These are phyloP conservation scores for Volucella bombylans DNA, from an alignment of 2,888 invertebrate genomes.

Conservation along the genomic window DNA sequence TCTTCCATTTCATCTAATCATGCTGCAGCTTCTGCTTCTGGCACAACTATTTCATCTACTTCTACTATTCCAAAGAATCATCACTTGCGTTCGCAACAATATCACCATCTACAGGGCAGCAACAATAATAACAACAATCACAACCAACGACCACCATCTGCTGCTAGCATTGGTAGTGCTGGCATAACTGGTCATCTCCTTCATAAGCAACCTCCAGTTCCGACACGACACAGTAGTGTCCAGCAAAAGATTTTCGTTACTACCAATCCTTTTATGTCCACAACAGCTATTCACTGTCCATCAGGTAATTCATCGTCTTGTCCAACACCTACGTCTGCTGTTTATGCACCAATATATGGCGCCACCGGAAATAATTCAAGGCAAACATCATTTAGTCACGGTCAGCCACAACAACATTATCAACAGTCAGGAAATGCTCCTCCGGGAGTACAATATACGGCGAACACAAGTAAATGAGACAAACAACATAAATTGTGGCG, in stretches of 20 bases:
- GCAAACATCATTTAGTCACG: slow-evolving; percentile 67
- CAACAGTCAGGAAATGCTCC: slow-evolving; percentile 52
- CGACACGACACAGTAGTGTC: slow-evolving; percentile 81
- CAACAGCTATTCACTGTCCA: slow-evolving; percentile 81
- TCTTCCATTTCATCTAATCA: slow-evolving; percentile 71
- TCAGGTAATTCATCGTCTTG: slow-evolving; percentile 78
- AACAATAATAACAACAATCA: slow-evolving; percentile 76
- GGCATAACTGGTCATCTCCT: slow-evolving; percentile 66
- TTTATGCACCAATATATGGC: slow-evolving; percentile 71
- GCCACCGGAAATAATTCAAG: slow-evolving; percentile 74
- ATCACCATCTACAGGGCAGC: slow-evolving; percentile 71
- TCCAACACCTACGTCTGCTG: slow-evolving; percentile 78
- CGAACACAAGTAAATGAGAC: slow-evolving; percentile 75
- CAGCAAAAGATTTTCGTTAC: slow-evolving; percentile 82
- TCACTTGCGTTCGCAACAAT: slow-evolving; percentile 76
- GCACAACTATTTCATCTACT: slow-evolving; percentile 75
- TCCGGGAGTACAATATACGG: slow-evolving; percentile 70
- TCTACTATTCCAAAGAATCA: slow-evolving; percentile 80
- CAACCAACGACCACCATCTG: slow-evolving; percentile 70
- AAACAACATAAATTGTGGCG: slow-evolving; percentile 48
- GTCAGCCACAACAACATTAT: slow-evolving; percentile 55
- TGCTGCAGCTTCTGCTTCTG: slow-evolving; percentile 77
- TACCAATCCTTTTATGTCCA: slow-evolving; percentile 83
- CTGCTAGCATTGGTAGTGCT: slow-evolving; percentile 34
- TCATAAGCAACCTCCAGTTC: slow-evolving; percentile 80